Base-by-base conservation (phyloP, 2,113 vertebrate species). In the Elgaria multicarinata region DNA sequence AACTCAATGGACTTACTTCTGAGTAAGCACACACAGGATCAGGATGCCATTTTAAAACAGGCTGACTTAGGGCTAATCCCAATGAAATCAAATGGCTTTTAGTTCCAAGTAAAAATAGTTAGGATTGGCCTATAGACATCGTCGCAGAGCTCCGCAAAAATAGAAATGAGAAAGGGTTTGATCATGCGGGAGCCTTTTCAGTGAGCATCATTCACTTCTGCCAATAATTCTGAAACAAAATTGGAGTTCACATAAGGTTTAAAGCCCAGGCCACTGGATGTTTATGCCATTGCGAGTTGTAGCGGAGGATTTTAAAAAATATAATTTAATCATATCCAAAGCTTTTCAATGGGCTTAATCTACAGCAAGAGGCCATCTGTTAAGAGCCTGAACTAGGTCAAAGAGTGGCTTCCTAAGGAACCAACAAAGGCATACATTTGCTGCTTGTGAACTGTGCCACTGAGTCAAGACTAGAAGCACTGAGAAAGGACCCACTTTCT, bases 331-430 rank as follows among this genome's bases (percentile, higher is more conserved):
- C 94, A 91, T 90, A 93, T 93, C 76, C 85, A 88, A 83, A 90
- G 88, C 28, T 44, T 93, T 72, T 94, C 33, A 92, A 84, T 44
- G 67, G 39, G 72, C 90, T 95, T 95, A 95, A 95, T 95, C 94
- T 90, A 87, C 79, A 78, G 0, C 55, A 85, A 91, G 86, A 91
- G 79, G 75, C 95, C 94, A 95, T 95, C 95, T 95, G 95, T 75
- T 91, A 55, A 88, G 89, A 92, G 86, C 75, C 84, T 87, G 90
- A 96, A 95, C 90, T 94, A 93, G 94, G 95, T 95, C 95, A 95
- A 42, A 24, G 89, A 83, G n/a, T 67, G 55, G 39, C 39, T 67
- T 67, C 62, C 39, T 16, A 71, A 53, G 64, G 39, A 69, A 69
- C 66, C 64, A 71, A 71, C 6, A 31, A n/a, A 84, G 66, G 64